Conservation (phyloP, 2,113 vertebrate species). For the Lycocorax pyrrhopterus region DNA sequence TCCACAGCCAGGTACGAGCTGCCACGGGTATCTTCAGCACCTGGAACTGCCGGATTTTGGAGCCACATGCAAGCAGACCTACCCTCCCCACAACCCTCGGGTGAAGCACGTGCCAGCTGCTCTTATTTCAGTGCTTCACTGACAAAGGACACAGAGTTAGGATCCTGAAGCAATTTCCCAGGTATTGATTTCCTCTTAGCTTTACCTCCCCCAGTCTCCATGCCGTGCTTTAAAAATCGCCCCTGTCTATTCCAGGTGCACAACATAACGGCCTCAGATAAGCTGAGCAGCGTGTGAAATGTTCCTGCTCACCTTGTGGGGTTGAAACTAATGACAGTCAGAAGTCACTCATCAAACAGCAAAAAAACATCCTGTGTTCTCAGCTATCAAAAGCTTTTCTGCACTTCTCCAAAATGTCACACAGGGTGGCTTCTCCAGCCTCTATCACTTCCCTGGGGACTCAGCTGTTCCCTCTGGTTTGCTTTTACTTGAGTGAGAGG, state of each 20-base stretch:
- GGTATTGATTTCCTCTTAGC: constrained; percentile 12
- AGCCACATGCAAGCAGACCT: background rate
- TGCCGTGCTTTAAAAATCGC: background rate
- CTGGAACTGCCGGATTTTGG: background rate
- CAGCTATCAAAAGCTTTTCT: background rate
- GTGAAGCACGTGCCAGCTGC: background rate
- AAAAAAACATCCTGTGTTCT: background rate
- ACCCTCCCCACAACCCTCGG: background rate
- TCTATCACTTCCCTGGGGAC: background rate
- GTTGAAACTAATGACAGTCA: background rate
- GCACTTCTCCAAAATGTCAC: background rate
- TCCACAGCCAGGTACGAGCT: accelerated
- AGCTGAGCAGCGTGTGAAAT: background rate
- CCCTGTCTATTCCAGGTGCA: background rate
- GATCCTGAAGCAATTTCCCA: background rate
- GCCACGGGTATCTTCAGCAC: background rate
- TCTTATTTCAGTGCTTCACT: background rate
- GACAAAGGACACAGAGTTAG: background rate
- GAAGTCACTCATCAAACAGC: background rate
- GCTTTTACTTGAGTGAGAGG: background rate
- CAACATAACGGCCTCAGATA: background rate
- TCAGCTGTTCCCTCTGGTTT: background rate
- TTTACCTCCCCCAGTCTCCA: background rate
- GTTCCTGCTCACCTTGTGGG: background rate
- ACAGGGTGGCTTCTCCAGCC: background rate